Evolutionary conservation across 2,797 vertebrate genomes (phyloP).

Genomic region (Ceyx erithaca): DNA sequence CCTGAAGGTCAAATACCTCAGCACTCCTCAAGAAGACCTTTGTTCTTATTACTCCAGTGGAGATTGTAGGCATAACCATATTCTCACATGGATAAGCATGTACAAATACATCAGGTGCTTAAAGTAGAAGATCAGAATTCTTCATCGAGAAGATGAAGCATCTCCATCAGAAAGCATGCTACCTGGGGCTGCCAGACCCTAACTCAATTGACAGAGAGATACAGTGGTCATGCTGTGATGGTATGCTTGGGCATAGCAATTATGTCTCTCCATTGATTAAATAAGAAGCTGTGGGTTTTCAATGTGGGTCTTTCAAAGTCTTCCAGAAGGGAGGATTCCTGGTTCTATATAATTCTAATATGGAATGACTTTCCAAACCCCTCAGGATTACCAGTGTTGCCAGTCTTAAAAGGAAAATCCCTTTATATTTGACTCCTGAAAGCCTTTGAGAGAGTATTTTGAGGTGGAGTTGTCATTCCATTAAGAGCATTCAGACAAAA

Average conservation of each 20-base stretch:
- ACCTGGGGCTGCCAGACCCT: neutral
- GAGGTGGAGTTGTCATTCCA: neutral
- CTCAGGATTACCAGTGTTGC: neutral
- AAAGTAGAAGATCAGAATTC: neutral
- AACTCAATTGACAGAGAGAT: neutral
- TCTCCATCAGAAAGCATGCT: neutral
- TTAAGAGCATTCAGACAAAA: neutral
- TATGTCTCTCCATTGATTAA: neutral
- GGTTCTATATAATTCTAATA: neutral
- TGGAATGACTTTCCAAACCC: neutral
- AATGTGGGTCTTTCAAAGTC: neutral
- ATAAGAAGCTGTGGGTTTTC: neutral
- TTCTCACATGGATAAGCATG: neutral
- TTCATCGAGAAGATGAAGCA: neutral
- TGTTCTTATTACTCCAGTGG: neutral
- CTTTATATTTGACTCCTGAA: neutral
- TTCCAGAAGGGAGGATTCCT: neutral
- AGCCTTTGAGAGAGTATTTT: neutral
- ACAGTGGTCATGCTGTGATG: neutral
- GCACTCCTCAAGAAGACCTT: neutral
- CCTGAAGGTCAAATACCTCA: neutral
- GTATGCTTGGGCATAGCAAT: neutral
- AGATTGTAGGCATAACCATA: neutral
- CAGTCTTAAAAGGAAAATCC: conserved; percentile 2
- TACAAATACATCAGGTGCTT: neutral